phyloP scores from a whole-genome alignment of 2,113 vertebrate genomes.

The Ictalurus punctatus region DNA sequence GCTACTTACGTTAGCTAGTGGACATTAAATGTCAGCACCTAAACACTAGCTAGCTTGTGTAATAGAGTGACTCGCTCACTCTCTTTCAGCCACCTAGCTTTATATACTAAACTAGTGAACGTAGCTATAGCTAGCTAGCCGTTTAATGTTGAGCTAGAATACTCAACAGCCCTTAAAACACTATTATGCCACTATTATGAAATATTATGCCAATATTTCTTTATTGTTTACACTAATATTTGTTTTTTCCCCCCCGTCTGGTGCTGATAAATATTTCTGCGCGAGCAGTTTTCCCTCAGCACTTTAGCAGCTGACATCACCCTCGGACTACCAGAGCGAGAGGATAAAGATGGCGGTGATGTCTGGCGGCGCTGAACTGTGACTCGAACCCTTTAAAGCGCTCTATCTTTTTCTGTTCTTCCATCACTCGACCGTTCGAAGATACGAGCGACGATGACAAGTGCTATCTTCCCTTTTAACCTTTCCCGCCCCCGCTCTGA shows the following conservation, averaged over 20 bases:
- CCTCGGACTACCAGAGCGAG: background rate
- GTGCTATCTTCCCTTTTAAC: conserved; percentile 76
- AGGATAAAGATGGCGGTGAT: conserved; percentile 62
- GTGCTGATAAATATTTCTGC: background rate
- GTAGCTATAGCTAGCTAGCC: background rate
- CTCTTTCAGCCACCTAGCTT: background rate
- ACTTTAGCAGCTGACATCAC: conserved; percentile 19
- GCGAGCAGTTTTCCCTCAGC: background rate
- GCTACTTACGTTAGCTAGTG: background rate
- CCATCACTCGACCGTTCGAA: conserved; percentile 76
- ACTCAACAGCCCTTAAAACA: background rate
- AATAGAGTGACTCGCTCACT: no score
- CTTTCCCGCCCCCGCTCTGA: conserved; percentile 67
- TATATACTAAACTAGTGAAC: background rate
- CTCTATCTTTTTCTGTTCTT: conserved; percentile 65
- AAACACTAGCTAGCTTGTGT: no score
- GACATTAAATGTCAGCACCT: no score
- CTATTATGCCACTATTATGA: no score
- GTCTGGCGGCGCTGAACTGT: conserved; percentile 71
- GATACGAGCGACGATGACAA: conserved; percentile 71
- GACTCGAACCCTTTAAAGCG: conserved; percentile 61
- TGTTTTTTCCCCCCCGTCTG: no score
- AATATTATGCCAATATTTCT: background rate
- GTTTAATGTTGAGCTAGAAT: background rate
- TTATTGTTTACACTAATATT: background rate